Evolutionary conservation across 1,140 invertebrate species (phyloP), one percentile per base, ranked within the genome.

Genomic region (Apis florea): DNA sequence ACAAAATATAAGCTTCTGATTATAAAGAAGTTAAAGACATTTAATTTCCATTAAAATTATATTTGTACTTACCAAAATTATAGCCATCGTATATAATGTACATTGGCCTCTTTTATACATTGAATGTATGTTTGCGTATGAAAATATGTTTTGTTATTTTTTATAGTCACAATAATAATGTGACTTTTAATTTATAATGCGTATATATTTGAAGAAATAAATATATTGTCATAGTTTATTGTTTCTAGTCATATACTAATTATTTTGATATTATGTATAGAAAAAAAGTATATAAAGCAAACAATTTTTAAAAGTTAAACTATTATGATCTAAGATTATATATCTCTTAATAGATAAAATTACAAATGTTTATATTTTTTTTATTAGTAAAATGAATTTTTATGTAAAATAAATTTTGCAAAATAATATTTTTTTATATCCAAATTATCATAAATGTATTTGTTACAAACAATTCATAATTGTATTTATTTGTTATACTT

Each of bases 391-490:
- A 76, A 76, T 82, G 63, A 66, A 56, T 21, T 68, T 76, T 76
- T 61, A 81, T 76, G 72, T 81, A 76, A 81, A 59, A 58, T 81
- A 58, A 75, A 67, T 61, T 26, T 81, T 81, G 19, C 72, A 82
- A 15, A 68, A 80, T 53, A 54, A 77, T 21, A 77, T 47, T 54
- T 53, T 82, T 82, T 82, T 82, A 82, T 54, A 77, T 54, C 26
- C 56, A 74, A 53, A 66, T 74, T 71, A 74, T 79, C 49, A 64
- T 64, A 64, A 68, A 69, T 79, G 77, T 80, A 82, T 77, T 53
- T 78, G 63, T 73, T 63, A 78, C 24, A 76, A 24, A 24, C 83
- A 86, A 66, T 75, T 54, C 51, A 85, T 84, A 82, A 82, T 64
- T 83, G 54, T 72, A 67, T 40, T 53, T 85, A 67, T n/a, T 71